phyloP scores from a whole-genome alignment of 2,797 vertebrate species.

The Mastacembelus armatus region DNA sequence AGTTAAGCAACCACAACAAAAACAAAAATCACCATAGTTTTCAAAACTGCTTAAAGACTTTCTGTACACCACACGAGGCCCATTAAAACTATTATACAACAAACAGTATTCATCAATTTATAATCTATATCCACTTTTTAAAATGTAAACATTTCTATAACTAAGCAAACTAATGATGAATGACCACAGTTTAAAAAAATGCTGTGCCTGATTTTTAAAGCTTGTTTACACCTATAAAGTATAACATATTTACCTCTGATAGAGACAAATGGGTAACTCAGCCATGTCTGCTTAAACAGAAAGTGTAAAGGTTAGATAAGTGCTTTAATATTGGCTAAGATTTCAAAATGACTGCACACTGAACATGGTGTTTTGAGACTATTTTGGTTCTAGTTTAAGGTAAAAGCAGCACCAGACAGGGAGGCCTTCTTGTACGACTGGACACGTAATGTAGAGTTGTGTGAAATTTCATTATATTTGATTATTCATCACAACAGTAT shows the following conservation, averaged over 20 bases:
- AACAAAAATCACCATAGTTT: background rate
- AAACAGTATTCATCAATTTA: too few species aligned
- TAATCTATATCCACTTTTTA: background rate
- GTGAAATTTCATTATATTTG: constrained; percentile 19
- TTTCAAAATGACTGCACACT: constrained; percentile 11
- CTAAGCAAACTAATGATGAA: background rate
- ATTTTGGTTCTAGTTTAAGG: too few species aligned
- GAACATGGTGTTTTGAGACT: constrained; percentile 21
- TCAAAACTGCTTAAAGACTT: background rate
- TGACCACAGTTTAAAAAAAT: background rate
- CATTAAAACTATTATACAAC: too few species aligned
- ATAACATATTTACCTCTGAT: constrained; percentile 19
- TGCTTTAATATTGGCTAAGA: constrained; percentile 2
- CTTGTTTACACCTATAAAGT: background rate
- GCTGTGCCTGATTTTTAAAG: background rate
- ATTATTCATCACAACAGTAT: too few species aligned
- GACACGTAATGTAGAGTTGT: background rate
- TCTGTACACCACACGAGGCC: background rate
- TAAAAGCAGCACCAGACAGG: too few species aligned
- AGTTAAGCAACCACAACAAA: constrained; percentile 4
- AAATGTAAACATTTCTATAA: background rate
- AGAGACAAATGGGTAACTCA: constrained; percentile 8
- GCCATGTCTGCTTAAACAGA: background rate
- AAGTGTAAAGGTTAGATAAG: background rate
- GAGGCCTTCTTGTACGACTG: background rate